Base-by-base conservation (phyloP, 2,113 vertebrate species). In the Eudyptes chrysolophus region DNA sequence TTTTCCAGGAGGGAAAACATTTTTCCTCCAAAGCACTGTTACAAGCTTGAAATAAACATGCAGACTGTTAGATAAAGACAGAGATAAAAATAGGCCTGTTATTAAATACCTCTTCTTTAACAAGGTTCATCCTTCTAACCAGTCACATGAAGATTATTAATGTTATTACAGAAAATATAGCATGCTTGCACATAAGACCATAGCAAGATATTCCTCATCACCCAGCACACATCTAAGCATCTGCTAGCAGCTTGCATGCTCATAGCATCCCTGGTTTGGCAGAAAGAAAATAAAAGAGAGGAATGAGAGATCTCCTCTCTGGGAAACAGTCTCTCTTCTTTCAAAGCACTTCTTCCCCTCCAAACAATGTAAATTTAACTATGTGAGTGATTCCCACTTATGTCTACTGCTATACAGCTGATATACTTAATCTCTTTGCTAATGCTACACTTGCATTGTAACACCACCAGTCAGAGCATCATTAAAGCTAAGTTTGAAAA, bases 71-170 rank as follows among this genome's bases (percentile, higher is more conserved):
- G 94, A 96, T 96, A 96, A 94, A 96, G 93, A 93, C 96, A 94
- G 87, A 91, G 94, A 95, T 96, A 94, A 96, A 96, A 96, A 95
- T 49, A 97, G 87, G 84, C 57, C 84, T 6, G 24, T 87, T 97
- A 93, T 95, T 97, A 96, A 96, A 96, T 95, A 96, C 90, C 87
- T 94, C 84, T 93, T 72, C 81, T 92, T 96, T 96, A 96, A 96
- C 52, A 74, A 96, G 92, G 65, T 93, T 96, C 97, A 96, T 96
- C 93, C 81, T 93, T 97, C 95, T 92, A 87, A 94, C 79, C 84
- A 96, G 89, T 58, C 89, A 83, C 52, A 8, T 0, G 11, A 87
- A 95, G 61, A 74, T 90, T 97, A 92, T 96, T 95, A 92, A 90
- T 25, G 11, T 81, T 92, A 79, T 30, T 92, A 76, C 81, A 95